Conservation (phyloP, 1,140 invertebrate species). For the Euglossa dilemma region DNA sequence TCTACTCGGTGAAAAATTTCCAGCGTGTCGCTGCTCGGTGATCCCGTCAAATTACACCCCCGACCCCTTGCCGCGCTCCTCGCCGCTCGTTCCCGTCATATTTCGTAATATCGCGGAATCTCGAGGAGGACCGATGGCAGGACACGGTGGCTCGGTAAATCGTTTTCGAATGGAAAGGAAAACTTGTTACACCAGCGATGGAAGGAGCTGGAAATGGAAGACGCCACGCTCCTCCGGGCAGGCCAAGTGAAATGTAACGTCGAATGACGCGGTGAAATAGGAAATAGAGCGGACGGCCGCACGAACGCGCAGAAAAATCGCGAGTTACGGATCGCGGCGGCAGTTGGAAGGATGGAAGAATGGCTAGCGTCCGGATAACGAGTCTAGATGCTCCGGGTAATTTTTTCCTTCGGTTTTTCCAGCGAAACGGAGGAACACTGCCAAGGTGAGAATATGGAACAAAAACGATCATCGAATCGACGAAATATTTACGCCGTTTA, state of each 20-base stretch:
- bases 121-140: not conserved
- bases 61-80: not conserved
- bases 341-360: not conserved
- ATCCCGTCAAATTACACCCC: constrained; percentile 38
- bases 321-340: not conserved
- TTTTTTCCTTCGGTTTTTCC: too few relatives aligned
- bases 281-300: constrained; percentile 11
- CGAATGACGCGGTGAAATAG: not conserved
- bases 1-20: constrained; percentile 35
- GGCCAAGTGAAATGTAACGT: constrained; percentile 42
- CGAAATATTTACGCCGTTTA: too few relatives aligned
- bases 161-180: constrained; percentile 44
- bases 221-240: not conserved
- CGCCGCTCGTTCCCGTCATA: constrained; percentile 7
- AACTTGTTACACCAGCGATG: constrained; percentile 15
- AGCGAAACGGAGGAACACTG: too few relatives aligned
- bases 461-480: too few relatives aligned
- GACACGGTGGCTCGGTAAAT: constrained; percentile 29
- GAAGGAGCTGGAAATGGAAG: constrained; percentile 15
- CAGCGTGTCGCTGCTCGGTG: constrained; percentile 14
- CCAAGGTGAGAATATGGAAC: too few relatives aligned
- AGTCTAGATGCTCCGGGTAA: not conserved
- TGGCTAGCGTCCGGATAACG: too few relatives aligned
- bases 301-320: not conserved
- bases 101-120: constrained; percentile 39